These are phyloP conservation scores for Myxocyprinus asiaticus DNA, from an alignment of 2,113 vertebrate genomes.

Conservation along the genomic window DNA sequence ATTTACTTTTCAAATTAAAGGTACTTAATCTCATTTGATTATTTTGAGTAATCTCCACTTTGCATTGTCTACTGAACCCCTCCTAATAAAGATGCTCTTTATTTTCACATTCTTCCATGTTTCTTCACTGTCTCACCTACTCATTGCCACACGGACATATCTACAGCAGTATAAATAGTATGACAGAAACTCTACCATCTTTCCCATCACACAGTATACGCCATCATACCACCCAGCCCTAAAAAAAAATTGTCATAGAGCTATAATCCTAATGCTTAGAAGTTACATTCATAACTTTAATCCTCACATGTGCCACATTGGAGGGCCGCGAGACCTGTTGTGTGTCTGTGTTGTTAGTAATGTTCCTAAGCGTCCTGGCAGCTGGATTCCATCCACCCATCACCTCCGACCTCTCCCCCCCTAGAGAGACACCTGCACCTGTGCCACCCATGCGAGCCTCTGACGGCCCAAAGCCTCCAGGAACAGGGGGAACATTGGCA, in stretches of 20 bases:
- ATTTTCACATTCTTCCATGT: too few relatives aligned
- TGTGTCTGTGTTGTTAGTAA: constrained; percentile 92
- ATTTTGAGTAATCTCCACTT: too few relatives aligned
- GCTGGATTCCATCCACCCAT: constrained; percentile 84
- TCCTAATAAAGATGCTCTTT: too few relatives aligned
- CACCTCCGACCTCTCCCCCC: constrained; percentile 73
- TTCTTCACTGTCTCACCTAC: too few relatives aligned
- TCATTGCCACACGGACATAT: too few relatives aligned
- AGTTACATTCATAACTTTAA: too few relatives aligned
- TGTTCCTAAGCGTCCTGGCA: constrained; percentile 87
- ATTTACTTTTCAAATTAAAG: too few relatives aligned
- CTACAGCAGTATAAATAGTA: too few relatives aligned
- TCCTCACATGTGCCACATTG: constrained; percentile 89
- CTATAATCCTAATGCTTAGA: background rate
- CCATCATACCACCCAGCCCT: background rate
- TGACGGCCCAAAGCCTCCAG: constrained; percentile 76
- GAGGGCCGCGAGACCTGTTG: constrained; percentile 84
- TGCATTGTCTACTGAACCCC: too few relatives aligned
- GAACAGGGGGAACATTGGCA: constrained; percentile 87
- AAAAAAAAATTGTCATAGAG: too few relatives aligned
- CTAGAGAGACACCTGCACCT: constrained; percentile 13
- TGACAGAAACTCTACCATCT: too few relatives aligned
- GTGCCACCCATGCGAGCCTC: constrained; percentile 77
- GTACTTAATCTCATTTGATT: too few relatives aligned
- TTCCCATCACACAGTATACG: background rate